Evolutionary conservation across 2,113 vertebrate species (phyloP), one percentile per base, ranked within the genome.

Genomic region (Pterocles gutturalis): DNA sequence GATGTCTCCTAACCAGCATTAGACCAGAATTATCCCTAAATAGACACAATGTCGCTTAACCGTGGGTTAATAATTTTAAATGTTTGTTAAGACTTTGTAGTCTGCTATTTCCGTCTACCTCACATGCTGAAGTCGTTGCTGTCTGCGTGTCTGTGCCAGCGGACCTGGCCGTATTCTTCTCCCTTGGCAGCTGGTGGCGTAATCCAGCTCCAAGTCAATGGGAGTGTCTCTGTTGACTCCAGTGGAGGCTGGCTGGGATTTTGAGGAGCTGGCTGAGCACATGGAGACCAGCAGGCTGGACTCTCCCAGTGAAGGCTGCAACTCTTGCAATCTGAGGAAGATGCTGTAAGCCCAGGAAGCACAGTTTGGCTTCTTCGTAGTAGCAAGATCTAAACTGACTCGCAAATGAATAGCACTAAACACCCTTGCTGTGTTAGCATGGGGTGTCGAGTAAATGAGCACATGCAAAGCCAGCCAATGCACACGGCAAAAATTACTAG

Each of bases 21-120:
- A 90, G 51, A 41, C 51, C 58, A 78, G 5, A 16, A 9, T 83
- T 36, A 62, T 55, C 36, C 57, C 71, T 75, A 28, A 41, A 73
- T 9, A n/a, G 89, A 54, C 46, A 48, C 0, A 0, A 26, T 54
- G 48, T 55, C 5, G 5, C 11, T 17, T 58, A 91, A 78, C 77
- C 0, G 1, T 13, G 29, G 38, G 9, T 60, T 89, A 55, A 22
- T 93, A 75, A 60, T 34, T 82, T 84, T n/a, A 46, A 81, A 60
- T 55, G 55, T 31, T 83, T 87, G 34, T 49, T 73, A 58, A 34
- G 72, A 73, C 75, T 38, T 22, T 64, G 46, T 55, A 71, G 53
- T 55, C 87, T 97, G 87, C 61, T 91, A 51, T 96, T 96, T 87
- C 64, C 36, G 89, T 94, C 81, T 49, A 48, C 83, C 89, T 95